Conservation (phyloP, 2,797 vertebrate genomes). For the Nasua narica region DNA sequence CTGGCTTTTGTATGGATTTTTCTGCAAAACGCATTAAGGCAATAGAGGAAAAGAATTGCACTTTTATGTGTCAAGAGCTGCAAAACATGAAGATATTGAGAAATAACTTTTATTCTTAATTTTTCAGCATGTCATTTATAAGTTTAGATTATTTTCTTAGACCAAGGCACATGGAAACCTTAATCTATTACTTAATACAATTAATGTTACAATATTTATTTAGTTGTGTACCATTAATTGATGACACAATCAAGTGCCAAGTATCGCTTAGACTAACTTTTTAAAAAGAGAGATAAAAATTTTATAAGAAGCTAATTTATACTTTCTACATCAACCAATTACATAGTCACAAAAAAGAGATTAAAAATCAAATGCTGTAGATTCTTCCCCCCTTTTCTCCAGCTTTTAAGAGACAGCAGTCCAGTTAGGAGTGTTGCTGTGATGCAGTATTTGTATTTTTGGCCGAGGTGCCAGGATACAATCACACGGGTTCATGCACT, state of each 20-base stretch:
- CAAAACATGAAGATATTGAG: neutral
- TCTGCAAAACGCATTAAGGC: neutral
- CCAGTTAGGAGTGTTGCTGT: conserved; percentile 71
- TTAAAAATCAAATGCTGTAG: neutral
- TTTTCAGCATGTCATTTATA: neutral
- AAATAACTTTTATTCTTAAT: neutral
- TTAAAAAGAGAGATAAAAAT: neutral
- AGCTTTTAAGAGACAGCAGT: neutral
- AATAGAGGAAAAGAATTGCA: neutral
- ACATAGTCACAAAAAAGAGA: neutral
- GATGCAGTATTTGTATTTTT: conserved; percentile 78
- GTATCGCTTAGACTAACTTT: neutral
- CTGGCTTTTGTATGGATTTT: neutral
- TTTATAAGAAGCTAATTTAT: neutral
- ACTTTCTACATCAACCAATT: neutral
- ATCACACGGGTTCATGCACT: conserved; percentile 61
- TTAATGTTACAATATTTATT: neutral
- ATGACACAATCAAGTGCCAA: neutral
- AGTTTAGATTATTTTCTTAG: neutral
- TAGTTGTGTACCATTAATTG: neutral
- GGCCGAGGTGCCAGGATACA: conserved; percentile 80
- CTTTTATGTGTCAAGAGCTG: neutral
- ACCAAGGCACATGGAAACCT: neutral
- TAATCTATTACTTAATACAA: neutral
- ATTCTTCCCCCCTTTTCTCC: neutral